A percentile compares a stretch with the other conserved stretches of the same genome.
Evolutionary conservation across 2,797 vertebrate genomes (phyloP).

Genomic region (Pygocentrus nattereri): DNA sequence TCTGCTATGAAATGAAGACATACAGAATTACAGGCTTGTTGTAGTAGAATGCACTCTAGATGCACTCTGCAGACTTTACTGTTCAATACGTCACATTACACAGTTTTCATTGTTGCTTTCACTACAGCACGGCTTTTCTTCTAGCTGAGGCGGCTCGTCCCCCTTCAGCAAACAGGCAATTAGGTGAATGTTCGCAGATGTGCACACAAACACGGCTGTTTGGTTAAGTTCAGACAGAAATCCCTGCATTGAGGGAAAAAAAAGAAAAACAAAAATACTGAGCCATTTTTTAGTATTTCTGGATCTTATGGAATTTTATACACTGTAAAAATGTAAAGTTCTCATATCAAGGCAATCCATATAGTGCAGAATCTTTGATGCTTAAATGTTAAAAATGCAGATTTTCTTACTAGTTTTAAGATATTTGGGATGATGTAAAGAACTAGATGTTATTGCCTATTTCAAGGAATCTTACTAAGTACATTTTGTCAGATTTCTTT

Average conservation of each 20-base stretch:
- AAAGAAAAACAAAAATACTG: not conserved
- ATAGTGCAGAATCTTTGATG: too few relatives aligned
- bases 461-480: too few relatives aligned
- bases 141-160: constrained; percentile 14
- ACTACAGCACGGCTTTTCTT: not conserved
- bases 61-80: not conserved
- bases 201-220: not conserved
- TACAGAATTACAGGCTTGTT: not conserved
- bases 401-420: too few relatives aligned
- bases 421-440: too few relatives aligned
- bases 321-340: too few relatives aligned
- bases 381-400: too few relatives aligned
- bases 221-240: too few relatives aligned
- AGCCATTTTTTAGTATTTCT: not conserved
- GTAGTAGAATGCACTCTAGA: not conserved
- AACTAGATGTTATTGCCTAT: too few relatives aligned
- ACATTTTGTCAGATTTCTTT: too few relatives aligned
- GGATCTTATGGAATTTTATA: too few relatives aligned
- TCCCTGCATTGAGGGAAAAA: too few relatives aligned
- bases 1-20: not conserved
- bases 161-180: constrained; percentile 19
- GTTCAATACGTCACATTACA: not conserved
- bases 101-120: not conserved
- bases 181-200: constrained; percentile 2
- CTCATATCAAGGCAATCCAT: too few relatives aligned